A percentile compares a stretch with the other conserved stretches of the same genome.
These are phyloP conservation scores for Andrena fulva DNA, from an alignment of 2,888 invertebrate species.

Conservation along the genomic window DNA sequence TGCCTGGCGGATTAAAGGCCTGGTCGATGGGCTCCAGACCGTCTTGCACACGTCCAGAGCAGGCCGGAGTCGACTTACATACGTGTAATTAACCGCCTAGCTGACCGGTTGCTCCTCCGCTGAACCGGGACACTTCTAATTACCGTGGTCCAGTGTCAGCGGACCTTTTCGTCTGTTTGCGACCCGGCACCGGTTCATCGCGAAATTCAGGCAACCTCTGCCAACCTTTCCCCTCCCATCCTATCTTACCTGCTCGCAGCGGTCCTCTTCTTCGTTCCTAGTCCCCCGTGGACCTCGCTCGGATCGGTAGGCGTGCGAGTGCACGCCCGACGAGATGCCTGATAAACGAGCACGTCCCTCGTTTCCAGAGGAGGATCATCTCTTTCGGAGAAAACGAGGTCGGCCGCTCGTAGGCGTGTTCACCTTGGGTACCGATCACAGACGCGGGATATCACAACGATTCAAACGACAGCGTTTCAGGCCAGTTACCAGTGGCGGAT, in stretches of 20 bases:
- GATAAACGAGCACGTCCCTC: slow-evolving; percentile 83
- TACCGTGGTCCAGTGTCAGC: slow-evolving; percentile 74
- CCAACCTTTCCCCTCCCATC: slow-evolving; percentile 7
- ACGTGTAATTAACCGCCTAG: slow-evolving; percentile 78
- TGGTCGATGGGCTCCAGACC: slow-evolving; percentile 18
- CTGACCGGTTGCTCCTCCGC: slow-evolving; percentile 67
- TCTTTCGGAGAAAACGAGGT: slow-evolving; percentile 78
- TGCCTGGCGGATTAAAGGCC: slow-evolving; percentile 77
- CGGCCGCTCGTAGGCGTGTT: slow-evolving; percentile 78
- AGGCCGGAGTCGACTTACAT: slow-evolving; percentile 59
- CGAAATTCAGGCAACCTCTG: slow-evolving; percentile 1
- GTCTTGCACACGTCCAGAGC: slow-evolving; percentile 7
- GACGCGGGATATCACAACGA: background rate
- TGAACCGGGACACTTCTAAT: slow-evolving; percentile 77
- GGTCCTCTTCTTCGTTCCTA: slow-evolving; percentile 29
- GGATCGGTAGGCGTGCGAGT: slow-evolving; percentile 78
- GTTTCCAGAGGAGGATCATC: slow-evolving; percentile 75
- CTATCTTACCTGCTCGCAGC: background rate
- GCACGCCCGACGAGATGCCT: slow-evolving; percentile 77
- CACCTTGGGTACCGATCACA: slow-evolving; percentile 6
- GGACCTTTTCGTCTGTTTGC: slow-evolving; percentile 70
- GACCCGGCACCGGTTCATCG: slow-evolving; percentile 49
- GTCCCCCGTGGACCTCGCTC: slow-evolving; percentile 32
- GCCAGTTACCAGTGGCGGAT: too few relatives aligned
- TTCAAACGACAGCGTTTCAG: background rate